Evolutionary conservation across 1,140 invertebrate species (phyloP), one percentile per base, ranked within the genome.

Genomic region (Dinoponera quadriceps): DNA sequence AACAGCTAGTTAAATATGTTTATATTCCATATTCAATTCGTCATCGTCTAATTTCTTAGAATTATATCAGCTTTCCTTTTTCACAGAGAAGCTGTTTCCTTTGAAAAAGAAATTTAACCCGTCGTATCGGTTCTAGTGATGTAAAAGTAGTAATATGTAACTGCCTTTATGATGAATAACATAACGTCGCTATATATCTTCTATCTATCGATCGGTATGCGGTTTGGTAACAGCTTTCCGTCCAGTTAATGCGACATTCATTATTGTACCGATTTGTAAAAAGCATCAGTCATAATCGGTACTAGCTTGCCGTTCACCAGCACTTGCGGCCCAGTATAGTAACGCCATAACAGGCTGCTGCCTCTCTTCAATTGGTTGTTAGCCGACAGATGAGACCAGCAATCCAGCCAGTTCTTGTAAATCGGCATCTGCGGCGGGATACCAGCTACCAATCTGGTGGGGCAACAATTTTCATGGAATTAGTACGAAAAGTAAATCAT

Each of bases 341-440:
- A 97, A 88, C 97, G 96, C 95, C 96, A 97, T 85, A 98, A 95
- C 11, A 98, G 89, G 73, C 97, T 98, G 74, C 96, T 97, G 7
- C 98, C 98, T 65, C 98, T 95, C 91, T 98, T 98, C 38, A 98
- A 94, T 89, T 98, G 96, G 75, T 96, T 96, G 27, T 95, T 95
- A 55, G 93, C 91, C 14, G 96, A 95, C 51, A 99, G 93, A 89
- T 98, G 96, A 25, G 94, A 94, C 96, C 97, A 98, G 92, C 98
- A 98, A 77, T 97, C 95, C 2, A 96, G 91, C 98, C 98, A 99
- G 66, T 94, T 95, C 2, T 92, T 92, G 90, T 98, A 98, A 22
- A 95, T 92, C 49, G 97, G 97, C 97, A 98, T 98, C 14, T 95
- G 93, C 2, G 97, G 97, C 22, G 97, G 97, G 54, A 95, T 94